phyloP scores from a whole-genome alignment of 2,797 vertebrate genomes.

The Anas bernieri region DNA sequence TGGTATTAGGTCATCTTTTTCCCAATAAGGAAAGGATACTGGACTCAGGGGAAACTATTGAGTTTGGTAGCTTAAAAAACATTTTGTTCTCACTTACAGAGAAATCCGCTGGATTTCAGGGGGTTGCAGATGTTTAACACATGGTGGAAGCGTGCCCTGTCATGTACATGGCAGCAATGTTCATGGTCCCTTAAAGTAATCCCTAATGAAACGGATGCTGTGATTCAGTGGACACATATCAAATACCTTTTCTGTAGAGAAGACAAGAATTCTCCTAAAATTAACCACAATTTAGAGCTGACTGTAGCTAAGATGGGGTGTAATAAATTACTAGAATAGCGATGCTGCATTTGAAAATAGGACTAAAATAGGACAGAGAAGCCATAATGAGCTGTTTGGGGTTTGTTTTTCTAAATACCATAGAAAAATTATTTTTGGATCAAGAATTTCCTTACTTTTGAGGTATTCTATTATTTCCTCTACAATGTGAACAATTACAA shows the following conservation, averaged over 20 bases:
- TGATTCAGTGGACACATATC: neutral
- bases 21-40: conserved; percentile 51
- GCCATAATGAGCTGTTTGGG: conserved; percentile 48
- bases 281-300: conserved; percentile 52
- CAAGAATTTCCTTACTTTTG: conserved; percentile 38
- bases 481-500: conserved; percentile 53
- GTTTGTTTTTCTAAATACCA: conserved; percentile 63
- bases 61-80: conserved; percentile 18
- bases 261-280: conserved; percentile 61
- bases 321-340: conserved; percentile 58
- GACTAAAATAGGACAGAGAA: conserved; percentile 59
- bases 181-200: neutral
- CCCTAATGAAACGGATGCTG: neutral
- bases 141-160: fast-evolving
- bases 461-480: conserved; percentile 56
- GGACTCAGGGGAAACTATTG: neutral
- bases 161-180: neutral
- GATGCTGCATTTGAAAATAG: conserved; percentile 46
- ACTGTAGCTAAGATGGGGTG: neutral
- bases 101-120: neutral
- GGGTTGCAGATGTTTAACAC: neutral
- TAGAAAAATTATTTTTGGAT: conserved; percentile 65
- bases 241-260: conserved; percentile 25
- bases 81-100: neutral
- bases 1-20: conserved; percentile 53